A percentile compares a stretch with the other conserved stretches of the same genome.
Evolutionary conservation across 2,797 vertebrate species (phyloP).

Genomic region (Acestrorhynchus altus): DNA sequence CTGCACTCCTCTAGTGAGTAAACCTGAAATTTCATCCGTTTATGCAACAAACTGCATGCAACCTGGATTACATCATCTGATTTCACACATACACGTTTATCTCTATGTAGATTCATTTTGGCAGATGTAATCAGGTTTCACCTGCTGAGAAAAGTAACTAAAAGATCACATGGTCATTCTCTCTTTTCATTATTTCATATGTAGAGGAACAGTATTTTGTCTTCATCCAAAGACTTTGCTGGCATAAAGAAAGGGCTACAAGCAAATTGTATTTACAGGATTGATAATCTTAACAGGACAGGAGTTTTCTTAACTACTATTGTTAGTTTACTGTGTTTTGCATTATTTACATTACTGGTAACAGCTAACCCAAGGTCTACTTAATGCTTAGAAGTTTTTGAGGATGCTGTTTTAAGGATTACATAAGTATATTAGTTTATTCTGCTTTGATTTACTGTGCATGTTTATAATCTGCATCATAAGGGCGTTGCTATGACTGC

Average conservation of each 20-base stretch:
- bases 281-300: not conserved
- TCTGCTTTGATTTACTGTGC: no score
- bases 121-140: not conserved
- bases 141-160: not conserved
- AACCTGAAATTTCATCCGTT: conserved; percentile 57
- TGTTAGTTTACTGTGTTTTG: not conserved
- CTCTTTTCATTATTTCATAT: no score
- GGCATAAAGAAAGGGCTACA: no score
- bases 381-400: not conserved
- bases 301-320: not conserved
- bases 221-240: no score
- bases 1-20: conserved; percentile 87
- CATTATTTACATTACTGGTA: not conserved
- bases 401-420: not conserved
- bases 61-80: not conserved
- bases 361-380: not conserved
- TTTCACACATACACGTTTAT: not conserved
- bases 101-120: no score
- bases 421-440: no score
- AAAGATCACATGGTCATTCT: no score
- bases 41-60: not conserved
- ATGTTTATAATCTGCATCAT: no score
- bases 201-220: no score
- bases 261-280: not conserved
- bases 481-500: no score